Base-by-base conservation (phyloP, 2,797 vertebrate species). In the Morelia viridis region DNA sequence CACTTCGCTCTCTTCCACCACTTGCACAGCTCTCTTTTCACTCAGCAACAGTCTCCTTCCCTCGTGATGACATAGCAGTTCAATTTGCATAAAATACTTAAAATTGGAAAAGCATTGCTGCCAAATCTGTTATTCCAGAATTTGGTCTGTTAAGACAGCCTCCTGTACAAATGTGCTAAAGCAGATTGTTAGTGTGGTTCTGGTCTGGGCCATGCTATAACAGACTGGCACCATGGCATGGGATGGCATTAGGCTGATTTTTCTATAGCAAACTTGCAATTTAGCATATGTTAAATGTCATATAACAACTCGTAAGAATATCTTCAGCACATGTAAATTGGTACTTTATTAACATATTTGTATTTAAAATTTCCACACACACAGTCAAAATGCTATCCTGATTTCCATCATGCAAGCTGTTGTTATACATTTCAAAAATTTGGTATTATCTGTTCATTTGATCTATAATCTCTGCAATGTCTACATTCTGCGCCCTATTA, bases 101-200 rank as follows among this genome's bases (percentile, higher is more conserved):
- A 88, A 89, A 87, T 89, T 24, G 11, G 94, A 94, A 91, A 93
- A 86, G 94, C 93, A 90, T 89, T 41, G 64, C 87, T 88, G 65
- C 93, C 92, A 31, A 93, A 93, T 95, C 87, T 93, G 91, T 92
- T 94, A 92, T 22, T 92, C 7, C 76, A 87, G 84, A 62, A 58
- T 87, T 87, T 92, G 85, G 50, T 92, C 95, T 65, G 64, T 94
- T 94, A 94, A 95, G 80, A 53, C 85, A 80, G 68, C 85, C 24
- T 94, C 17, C 94, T 94, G 88, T 65, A 56, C 86, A 93, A 19
- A 41, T 94, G 95, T 95, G 94, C 94, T 88, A 94, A 93, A 94
- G 65, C 89, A 86, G 22, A 92, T 94, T 94, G 92, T 85, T 94
- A 4, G 85, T 91, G 57, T 15, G 12, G 53, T 68, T 93, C 89